Base-by-base conservation (phyloP, 2,797 vertebrate genomes). In the Euthynnus affinis region DNA sequence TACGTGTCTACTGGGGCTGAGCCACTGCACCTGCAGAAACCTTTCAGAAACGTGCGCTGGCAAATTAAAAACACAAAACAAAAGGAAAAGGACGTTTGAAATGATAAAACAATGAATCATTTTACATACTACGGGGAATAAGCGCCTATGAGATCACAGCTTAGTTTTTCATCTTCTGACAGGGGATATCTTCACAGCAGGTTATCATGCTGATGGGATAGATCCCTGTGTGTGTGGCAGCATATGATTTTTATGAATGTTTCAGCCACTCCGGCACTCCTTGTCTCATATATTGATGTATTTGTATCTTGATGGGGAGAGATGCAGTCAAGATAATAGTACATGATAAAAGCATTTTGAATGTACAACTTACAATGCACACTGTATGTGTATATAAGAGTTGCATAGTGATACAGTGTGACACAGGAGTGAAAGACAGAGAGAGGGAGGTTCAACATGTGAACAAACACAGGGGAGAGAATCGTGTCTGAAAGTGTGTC, bases 21-120 rank as follows among this genome's bases (percentile, higher is more conserved):
- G 88, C 87, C 62, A 61, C 85, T 44, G 85, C 89, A 87, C 91
- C 90, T 89, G 87, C 76, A 80, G n/a, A 82, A 89, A 83, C 84
- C 82, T 88, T 83, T 86, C 79, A 76, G 25, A 81, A 87, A 82
- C 62, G 82, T 82, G 84, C 82, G 74, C 79, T 37, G 55, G 62
- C 20, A 29, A 84, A 80, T 61, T 40, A 62, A 79, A 61, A 60
- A 44, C 71, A 81, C 71, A 58, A 74, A 58, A 63, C 84, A 48
- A 48, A 17, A 78, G 72, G 37, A 75, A 74, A 68, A 40, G 67
- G 73, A 86, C 83, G 81, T 91, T 77, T 85, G 70, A 90, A 89
- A 90, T 67, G 72, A 85, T 86, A 84, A 91, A 91, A 91, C 88
- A 89, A 89, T 93, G 90, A 93, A 93, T 93, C 88, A 90, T 93